These are phyloP conservation scores for Oxyura jamaicensis DNA, from an alignment of 2,113 vertebrate species.

Conservation along the genomic window DNA sequence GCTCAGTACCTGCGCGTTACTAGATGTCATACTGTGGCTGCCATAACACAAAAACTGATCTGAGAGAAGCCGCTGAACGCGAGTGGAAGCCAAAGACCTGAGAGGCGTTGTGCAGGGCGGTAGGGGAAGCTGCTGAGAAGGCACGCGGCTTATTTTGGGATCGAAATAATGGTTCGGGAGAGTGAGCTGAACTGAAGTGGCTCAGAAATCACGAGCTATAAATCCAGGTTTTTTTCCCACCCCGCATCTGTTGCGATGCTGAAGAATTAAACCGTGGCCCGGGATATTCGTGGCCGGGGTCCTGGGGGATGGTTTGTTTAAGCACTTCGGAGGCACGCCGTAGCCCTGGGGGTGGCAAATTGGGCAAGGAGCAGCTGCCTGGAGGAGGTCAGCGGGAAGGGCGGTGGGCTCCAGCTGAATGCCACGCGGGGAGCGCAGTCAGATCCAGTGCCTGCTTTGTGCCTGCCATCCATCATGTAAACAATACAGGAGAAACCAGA, in stretches of 20 bases:
- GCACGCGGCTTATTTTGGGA: accelerated
- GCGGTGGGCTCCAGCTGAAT: neutral
- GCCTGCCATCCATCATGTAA: neutral
- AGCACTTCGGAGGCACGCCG: neutral
- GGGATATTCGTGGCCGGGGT: neutral
- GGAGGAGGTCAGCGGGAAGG: neutral
- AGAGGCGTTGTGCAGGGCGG: accelerated
- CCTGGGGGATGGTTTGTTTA: neutral
- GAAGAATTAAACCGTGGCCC: neutral
- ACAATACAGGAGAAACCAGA: neutral
- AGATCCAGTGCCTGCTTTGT: neutral
- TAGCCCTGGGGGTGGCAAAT: neutral
- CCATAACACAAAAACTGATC: accelerated
- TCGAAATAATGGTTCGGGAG: neutral
- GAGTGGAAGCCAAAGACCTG: neutral
- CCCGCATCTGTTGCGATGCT: neutral
- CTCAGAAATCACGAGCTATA: neutral
- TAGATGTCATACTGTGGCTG: accelerated
- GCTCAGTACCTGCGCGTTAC: accelerated
- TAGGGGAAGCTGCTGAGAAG: neutral
- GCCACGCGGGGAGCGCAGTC: neutral
- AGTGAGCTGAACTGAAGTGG: neutral
- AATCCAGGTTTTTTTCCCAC: neutral
- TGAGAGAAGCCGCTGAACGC: neutral
- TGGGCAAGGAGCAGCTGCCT: neutral